Evolutionary conservation across 2,113 vertebrate species (phyloP), one percentile per base, ranked within the genome.

Genomic region (Calcarius ornatus): DNA sequence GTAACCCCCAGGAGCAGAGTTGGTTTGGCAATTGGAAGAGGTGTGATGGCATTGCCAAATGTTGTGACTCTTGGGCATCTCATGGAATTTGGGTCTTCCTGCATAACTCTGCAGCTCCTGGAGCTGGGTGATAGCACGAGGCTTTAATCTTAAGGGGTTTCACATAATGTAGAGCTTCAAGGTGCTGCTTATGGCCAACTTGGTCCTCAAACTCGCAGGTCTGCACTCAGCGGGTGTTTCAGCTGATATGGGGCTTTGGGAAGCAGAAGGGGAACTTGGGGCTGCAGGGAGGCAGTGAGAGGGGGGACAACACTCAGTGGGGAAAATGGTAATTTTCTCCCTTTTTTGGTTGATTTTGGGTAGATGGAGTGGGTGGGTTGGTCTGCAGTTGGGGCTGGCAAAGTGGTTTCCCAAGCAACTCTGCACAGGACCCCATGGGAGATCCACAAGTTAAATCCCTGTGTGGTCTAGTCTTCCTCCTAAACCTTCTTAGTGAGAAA

Each of bases 91-190:
- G 25, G 37, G 38, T 48, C 14, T 61, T 84, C 63, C 68, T n/a
- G 3, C 25, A 8, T 2, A n/a, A 77, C 42, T 28, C 37, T 15
- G 3, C 31, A 78, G 40, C 75, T 82, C 43, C 40, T 22, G 53
- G 43, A 40, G 25, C 10, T 7, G 6, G 42, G n/a, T 4, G 6
- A 4, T 4, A 27, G 42, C 8, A 11, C 1, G 0, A 35, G 28
- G 45, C n/a, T 82, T 87, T 75, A 48, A 2, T 1, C 28, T 31
- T 35, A 6, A 63, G 27, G 16, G 17, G 14, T 10, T 6, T 24
- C 23, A 5, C 11, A 5, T 24, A 17, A 51, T 23, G 9, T 2
- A 21, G 25, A 80, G 43, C 43, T 65, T 88, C 35, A 31, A 24
- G 40, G 15, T 28, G 18, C 57, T 50, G 38, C 53, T 65, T 20